Percentiles rank a stretch among this genome's conserved stretches.
Conservation (phyloP, 2,888 invertebrate genomes). For the Danaus chrysippus region DNA sequence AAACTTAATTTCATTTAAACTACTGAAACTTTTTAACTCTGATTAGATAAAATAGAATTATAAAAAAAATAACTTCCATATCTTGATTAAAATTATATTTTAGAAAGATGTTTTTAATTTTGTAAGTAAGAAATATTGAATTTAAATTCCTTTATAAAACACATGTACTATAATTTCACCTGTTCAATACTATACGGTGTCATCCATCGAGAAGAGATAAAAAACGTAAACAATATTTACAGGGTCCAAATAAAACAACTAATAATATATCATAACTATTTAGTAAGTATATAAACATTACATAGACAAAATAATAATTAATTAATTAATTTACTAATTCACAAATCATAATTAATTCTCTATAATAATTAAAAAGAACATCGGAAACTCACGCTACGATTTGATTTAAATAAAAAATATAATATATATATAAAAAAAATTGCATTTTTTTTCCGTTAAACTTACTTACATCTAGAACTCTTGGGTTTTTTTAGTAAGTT, state of each 20-base stretch:
- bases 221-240: background rate
- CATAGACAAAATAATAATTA: conserved; percentile 74
- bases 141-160: no score
- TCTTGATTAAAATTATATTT: no score
- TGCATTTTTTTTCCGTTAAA: no score
- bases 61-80: no score
- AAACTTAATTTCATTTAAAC: no score
- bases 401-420: conserved; percentile 33
- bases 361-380: conserved; percentile 55
- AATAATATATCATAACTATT: conserved; percentile 78
- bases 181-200: no score
- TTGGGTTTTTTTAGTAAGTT: conserved; percentile 4
- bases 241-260: conserved; percentile 59
- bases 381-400: conserved; percentile 73
- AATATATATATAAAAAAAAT: conserved; percentile 11
- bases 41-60: no score
- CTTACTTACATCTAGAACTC: background rate
- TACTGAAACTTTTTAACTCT: no score
- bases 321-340: conserved; percentile 74
- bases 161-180: no score
- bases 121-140: no score
- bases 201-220: background rate
- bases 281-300: conserved; percentile 79
- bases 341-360: conserved; percentile 49
- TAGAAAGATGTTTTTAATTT: no score